Evolutionary conservation across 92 coral and sea anemone species (phyloP).

Genomic region (Palythoa grandis): DNA sequence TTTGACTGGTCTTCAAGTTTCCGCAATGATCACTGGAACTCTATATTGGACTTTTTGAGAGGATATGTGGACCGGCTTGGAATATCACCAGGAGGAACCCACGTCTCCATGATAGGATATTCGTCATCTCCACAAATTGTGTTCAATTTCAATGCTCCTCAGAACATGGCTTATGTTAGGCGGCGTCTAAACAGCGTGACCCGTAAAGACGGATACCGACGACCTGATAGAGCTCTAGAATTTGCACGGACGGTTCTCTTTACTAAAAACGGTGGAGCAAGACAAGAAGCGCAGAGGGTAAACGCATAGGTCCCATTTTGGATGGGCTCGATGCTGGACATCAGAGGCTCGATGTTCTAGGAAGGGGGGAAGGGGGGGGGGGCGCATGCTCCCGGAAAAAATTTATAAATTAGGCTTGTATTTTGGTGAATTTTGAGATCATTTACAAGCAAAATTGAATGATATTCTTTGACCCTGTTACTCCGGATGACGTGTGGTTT

Average conservation of each 20-base stretch:
- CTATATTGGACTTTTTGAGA: neutral
- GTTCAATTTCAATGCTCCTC: constrained; percentile 14
- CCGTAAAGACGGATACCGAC: constrained; percentile 9
- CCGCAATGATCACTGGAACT: constrained; percentile 24
- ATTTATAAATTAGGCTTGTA: too few relatives aligned
- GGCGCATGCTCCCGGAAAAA: too few relatives aligned
- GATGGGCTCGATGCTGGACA: too few relatives aligned
- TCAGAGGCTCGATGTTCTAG: too few relatives aligned
- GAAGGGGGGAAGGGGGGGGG: too few relatives aligned
- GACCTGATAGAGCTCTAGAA: constrained; percentile 20
- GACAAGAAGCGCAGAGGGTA: neutral
- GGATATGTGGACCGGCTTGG: constrained; percentile 7
- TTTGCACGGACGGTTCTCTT: neutral
- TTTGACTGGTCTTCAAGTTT: constrained; percentile 26
- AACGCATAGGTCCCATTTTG: neutral
- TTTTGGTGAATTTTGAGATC: too few relatives aligned
- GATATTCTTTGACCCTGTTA: too few relatives aligned
- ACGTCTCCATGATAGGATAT: constrained; percentile 19
- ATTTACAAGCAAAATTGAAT: too few relatives aligned
- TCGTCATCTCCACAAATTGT: constrained; percentile 13
- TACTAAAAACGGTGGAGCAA: constrained; percentile 2
- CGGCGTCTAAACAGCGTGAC: neutral
- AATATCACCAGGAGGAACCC: constrained; percentile 23
- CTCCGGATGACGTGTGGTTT: too few relatives aligned
- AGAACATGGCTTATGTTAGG: constrained; percentile 1